A percentile compares a stretch with the other conserved stretches of the same genome.
Conservation (phyloP, 2,888 invertebrate genomes). For the Azorinus chamasolen region DNA sequence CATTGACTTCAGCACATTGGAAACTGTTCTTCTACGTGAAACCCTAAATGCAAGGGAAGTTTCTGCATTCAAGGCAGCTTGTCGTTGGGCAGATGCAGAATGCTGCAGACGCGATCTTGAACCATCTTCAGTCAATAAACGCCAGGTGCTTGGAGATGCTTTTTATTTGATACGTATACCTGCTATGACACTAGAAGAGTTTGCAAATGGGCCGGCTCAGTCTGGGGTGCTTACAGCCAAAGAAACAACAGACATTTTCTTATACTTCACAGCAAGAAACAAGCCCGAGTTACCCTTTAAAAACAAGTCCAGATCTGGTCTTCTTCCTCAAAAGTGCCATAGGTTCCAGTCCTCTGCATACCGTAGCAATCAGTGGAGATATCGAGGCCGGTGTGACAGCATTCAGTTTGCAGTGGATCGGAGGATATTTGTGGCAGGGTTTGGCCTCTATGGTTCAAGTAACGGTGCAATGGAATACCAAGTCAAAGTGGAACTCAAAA, state of each 20-base stretch:
- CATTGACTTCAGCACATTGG: constrained; percentile 96
- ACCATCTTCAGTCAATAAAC: constrained; percentile 91
- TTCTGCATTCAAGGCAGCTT: constrained; percentile 92
- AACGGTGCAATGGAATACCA: constrained; percentile 98
- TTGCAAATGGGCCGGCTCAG: constrained; percentile 98
- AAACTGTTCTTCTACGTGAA: constrained; percentile 96
- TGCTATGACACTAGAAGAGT: constrained; percentile 97
- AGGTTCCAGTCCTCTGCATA: constrained; percentile 98
- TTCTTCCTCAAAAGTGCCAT: constrained; percentile 97
- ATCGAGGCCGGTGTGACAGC: constrained; percentile 97
- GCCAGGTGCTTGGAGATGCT: constrained; percentile 88
- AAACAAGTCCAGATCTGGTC: constrained; percentile 93
- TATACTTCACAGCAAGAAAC: constrained; percentile 96
- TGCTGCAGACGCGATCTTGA: constrained; percentile 94
- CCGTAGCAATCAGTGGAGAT: constrained; percentile 98
- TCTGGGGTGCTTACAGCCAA: constrained; percentile 95
- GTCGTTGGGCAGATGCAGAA: constrained; percentile 97
- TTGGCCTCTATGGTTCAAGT: constrained; percentile 98
- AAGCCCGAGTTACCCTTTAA: constrained; percentile 95
- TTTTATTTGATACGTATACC: constrained; percentile 96
- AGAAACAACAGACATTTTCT: constrained; percentile 97
- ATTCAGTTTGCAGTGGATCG: constrained; percentile 99
- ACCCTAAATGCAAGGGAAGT: constrained; percentile 98
- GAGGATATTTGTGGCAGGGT: constrained; percentile 97
- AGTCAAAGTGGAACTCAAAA: constrained; percentile 97